Conservation (phyloP, 2,797 vertebrate species). For the Cyprinodon diabolis region DNA sequence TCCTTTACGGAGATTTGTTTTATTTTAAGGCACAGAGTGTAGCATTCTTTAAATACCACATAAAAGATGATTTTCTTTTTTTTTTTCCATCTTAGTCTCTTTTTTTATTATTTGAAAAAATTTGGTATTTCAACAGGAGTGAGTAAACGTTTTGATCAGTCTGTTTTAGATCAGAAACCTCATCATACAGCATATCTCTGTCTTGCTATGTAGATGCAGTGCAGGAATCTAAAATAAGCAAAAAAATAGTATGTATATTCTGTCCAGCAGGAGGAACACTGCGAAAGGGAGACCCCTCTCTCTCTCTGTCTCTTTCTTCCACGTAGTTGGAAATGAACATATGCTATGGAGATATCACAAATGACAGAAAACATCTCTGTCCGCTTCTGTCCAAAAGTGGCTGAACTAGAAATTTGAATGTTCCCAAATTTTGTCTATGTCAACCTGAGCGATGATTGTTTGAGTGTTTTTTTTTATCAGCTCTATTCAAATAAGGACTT, state of each 20-base stretch:
- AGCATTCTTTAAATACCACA: too few species aligned
- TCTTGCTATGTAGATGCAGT: background rate
- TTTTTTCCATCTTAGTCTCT: too few species aligned
- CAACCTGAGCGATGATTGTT: background rate
- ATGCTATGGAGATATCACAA: conserved; percentile 52
- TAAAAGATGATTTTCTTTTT: too few species aligned
- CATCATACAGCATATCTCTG: too few species aligned
- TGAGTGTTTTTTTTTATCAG: conserved; percentile 1
- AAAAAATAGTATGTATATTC: background rate
- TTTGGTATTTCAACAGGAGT: too few species aligned
- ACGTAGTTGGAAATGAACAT: conserved; percentile 68
- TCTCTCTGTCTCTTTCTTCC: background rate
- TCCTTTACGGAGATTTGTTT: too few species aligned
- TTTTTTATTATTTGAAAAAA: too few species aligned
- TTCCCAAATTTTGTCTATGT: background rate
- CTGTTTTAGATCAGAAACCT: too few species aligned
- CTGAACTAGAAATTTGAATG: background rate
- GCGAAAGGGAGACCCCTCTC: background rate
- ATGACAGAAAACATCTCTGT: conserved; percentile 32
- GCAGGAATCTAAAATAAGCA: background rate
- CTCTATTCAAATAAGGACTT: conserved; percentile 8
- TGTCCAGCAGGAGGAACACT: conserved; percentile 44
- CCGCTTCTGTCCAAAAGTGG: background rate
- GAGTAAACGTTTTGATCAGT: too few species aligned
- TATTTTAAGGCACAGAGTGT: too few species aligned